Evolutionary conservation across 2,888 invertebrate genomes (phyloP), one percentile per base, ranked within the genome.

Genomic region (Lutraria lutraria): DNA sequence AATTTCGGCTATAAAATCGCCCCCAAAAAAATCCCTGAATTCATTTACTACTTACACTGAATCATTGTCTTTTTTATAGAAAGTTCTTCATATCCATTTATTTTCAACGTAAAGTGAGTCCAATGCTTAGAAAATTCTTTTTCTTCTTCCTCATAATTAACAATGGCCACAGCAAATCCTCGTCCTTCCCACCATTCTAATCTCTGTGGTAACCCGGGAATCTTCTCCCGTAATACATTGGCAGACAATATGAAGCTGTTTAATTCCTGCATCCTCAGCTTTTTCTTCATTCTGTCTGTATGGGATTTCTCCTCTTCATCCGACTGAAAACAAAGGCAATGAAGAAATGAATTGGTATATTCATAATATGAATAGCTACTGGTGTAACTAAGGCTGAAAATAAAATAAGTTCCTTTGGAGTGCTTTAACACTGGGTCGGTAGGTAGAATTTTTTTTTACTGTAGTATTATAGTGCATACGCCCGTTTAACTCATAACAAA

Each of bases 121-220:
- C 92, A 93, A 34, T 91, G 91, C 72, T 91, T 87, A n/a, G 76
- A 82, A 31, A 85, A 76, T 16, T 85, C 84, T 76, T 88, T 92
- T 68, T 94, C 94, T 83, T 94, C 94, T 16, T 81, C 88, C 54
- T 90, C 88, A 86, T 93, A 94, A 83, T 94, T 89, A 2, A 94
- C 52, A 15, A 93, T 92, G 79, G 93, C 90, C 19, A 91, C 88
- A 83, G 90, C 90, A 72, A 92, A 92, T 16, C 93, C 92, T 21
- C 87, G 82, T 0, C 92, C 93, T 85, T 94, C 94, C 90, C 92
- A 93, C 93, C 93, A 94, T 82, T 94, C 93, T 87, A 94, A 87
- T 52, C 83, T 89, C 81, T 89, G 81, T 0, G 93, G 93, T 15
- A 94, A 88, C 31, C 90, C 92, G 2, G 81, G 72, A 12, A 93